Evolutionary conservation across 1,140 invertebrate species (phyloP).

Genomic region (Apis florea): DNA sequence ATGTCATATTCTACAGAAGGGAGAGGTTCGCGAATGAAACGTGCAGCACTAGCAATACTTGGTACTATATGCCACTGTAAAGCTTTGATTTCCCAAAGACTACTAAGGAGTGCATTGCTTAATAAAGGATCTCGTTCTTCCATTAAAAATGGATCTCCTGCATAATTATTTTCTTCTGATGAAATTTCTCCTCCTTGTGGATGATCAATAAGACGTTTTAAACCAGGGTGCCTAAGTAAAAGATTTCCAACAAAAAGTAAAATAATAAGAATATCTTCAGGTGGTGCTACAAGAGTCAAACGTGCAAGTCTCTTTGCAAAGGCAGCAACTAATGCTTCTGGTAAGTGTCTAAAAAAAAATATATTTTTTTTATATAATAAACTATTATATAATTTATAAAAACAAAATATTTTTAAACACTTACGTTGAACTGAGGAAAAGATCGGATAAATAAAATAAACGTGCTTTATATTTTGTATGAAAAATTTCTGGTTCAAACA

Average conservation of each 20-base stretch:
- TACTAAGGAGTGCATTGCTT: constrained; percentile 91
- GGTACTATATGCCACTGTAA: constrained; percentile 89
- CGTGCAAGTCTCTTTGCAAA: constrained; percentile 95
- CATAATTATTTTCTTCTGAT: constrained; percentile 57
- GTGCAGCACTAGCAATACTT: constrained; percentile 84
- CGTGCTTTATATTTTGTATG: constrained; percentile 93
- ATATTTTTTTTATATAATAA: not conserved
- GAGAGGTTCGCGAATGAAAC: constrained; percentile 85
- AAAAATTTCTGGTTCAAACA: constrained; percentile 95
- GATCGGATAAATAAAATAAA: constrained; percentile 92
- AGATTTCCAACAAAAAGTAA: constrained; percentile 93
- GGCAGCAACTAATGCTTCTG: constrained; percentile 94
- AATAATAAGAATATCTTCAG: constrained; percentile 89
- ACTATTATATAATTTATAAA: not conserved
- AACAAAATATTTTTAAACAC: constrained; percentile 69
- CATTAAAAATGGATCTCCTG: constrained; percentile 90
- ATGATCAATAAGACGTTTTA: constrained; percentile 88
- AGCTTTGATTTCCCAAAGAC: constrained; percentile 93
- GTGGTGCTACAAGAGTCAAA: constrained; percentile 89
- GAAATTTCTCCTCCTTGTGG: constrained; percentile 76
- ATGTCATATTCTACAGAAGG: constrained; percentile 86
- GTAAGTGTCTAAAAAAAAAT: constrained; percentile 88
- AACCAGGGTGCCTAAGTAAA: constrained; percentile 91
- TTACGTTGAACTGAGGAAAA: constrained; percentile 96
- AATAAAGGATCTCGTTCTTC: constrained; percentile 89